Conservation (phyloP, 1,140 invertebrate genomes). For the Heliconius hermathena region DNA sequence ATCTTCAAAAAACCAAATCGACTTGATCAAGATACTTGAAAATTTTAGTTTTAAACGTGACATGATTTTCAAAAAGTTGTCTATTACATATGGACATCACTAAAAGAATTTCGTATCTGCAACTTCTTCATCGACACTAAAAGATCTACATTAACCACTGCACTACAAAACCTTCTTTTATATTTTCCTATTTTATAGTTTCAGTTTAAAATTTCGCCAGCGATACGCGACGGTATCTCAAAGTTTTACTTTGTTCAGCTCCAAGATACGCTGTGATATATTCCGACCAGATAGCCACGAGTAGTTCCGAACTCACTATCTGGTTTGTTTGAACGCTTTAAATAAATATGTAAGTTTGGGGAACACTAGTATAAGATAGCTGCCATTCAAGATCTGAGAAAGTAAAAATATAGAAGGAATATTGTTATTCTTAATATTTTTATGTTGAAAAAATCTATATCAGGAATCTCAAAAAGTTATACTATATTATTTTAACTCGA, state of each 20-base stretch:
- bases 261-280: constrained; percentile 43
- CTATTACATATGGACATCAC: not conserved
- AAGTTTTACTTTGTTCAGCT: constrained; percentile 44
- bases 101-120: not conserved
- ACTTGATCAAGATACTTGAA: too few species aligned
- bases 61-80: not conserved
- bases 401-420: not conserved
- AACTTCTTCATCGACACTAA: not conserved
- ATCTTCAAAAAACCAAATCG: too few species aligned
- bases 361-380: not conserved
- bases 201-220: constrained; percentile 45
- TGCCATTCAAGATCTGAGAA: not conserved
- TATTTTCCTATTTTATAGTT: constrained; percentile 35
- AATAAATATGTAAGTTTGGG: constrained; percentile 36
- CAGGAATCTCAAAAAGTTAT: too few species aligned
- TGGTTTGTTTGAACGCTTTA: constrained; percentile 37
- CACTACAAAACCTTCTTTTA: not conserved
- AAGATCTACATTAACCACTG: not conserved
- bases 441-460: too few species aligned
- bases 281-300: constrained; percentile 35
- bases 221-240: constrained; percentile 40
- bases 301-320: constrained; percentile 38
- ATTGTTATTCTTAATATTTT: too few species aligned
- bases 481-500: too few species aligned
- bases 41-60: too few species aligned